Evolutionary conservation across 2,797 vertebrate species (phyloP), one percentile per base, ranked within the genome.

Genomic region (Cirrhinus molitorella): DNA sequence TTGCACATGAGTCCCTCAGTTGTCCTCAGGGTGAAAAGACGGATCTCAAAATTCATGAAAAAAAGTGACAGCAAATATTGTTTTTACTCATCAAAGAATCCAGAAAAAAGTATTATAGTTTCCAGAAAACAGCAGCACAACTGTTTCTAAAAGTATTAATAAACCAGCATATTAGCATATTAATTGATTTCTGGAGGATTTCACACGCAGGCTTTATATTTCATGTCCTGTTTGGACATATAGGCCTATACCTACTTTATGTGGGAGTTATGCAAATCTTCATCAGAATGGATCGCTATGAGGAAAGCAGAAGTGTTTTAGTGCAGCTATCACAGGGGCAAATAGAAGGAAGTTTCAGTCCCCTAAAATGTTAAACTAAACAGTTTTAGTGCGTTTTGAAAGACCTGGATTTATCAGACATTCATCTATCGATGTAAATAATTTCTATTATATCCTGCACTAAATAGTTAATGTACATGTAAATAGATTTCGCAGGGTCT

Each of bases 211-310:
- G n/a, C n/a, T n/a, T n/a, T n/a, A 5, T 23, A 57, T 23, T 23
- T 23, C 8, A 55, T 10, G 8, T 55, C 21, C 21, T n/a, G 21
- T 55, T 55, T 55, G 51, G 63, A 10, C 6, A 10, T 34, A 43
- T 43, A 34, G 8, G 25, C 1, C 31, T 55, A 1, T n/a, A 19
- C 8, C 21, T 28, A 16, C 37, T 31, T 47, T 14, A 10, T 61
- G 28, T 72, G 19, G 28, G 2, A 73, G 28, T 51, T 81, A 63
- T 63, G 80, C 73, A 57, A 75, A 75, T 37, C 19, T 21, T 47
- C 11, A 16, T 61, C 28, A 68, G 31, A 72, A 72, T 11, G n/a
- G 12, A 7, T 11, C 3, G 4, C 31, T 21, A 28, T 57, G 25
- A 31, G 19, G 31, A 74, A 55, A 55, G 51, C 47, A 53, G 71